phyloP scores from a whole-genome alignment of 2,797 vertebrate species.

The Paratrypauchen microcephalus region DNA sequence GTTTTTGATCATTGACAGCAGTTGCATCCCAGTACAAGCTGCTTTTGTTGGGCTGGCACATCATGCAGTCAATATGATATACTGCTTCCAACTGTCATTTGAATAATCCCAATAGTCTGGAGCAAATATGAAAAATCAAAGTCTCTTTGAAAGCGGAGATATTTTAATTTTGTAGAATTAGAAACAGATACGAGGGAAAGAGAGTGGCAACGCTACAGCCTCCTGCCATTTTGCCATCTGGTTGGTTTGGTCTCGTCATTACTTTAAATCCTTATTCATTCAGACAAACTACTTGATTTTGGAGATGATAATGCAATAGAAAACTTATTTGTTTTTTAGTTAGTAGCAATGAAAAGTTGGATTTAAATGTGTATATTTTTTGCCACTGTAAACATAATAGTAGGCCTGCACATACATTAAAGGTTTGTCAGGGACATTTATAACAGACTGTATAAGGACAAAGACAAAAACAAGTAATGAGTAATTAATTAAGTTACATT shows the following conservation, averaged over 20 bases:
- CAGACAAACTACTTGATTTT: background rate
- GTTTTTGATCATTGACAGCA: slow-evolving; percentile 43
- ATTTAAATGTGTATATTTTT: background rate
- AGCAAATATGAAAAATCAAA: slow-evolving; percentile 20
- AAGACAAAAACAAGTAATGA: too few species aligned
- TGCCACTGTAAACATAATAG: background rate
- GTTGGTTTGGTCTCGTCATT: slow-evolving; percentile 3
- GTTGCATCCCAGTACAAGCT: slow-evolving; percentile 49
- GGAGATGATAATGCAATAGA: background rate
- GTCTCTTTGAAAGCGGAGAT: slow-evolving; percentile 34
- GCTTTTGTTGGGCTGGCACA: slow-evolving; percentile 46
- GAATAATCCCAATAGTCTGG: slow-evolving; percentile 47
- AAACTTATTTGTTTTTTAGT: background rate
- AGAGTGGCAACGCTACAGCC: slow-evolving; percentile 12
- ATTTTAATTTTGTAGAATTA: slow-evolving; percentile 38
- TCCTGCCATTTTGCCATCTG: slow-evolving; percentile 18
- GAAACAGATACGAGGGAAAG: slow-evolving; percentile 35
- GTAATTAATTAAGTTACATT: too few species aligned
- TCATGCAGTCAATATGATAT: slow-evolving; percentile 32
- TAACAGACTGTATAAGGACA: background rate
- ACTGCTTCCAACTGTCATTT: slow-evolving; percentile 40
- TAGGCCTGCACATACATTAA: background rate
- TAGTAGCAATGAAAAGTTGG: background rate
- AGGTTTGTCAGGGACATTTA: background rate
- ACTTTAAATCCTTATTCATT: slow-evolving; percentile 1